Evolutionary conservation across 2,113 vertebrate species (phyloP).

Genomic region (Perognathus longimembris): DNA sequence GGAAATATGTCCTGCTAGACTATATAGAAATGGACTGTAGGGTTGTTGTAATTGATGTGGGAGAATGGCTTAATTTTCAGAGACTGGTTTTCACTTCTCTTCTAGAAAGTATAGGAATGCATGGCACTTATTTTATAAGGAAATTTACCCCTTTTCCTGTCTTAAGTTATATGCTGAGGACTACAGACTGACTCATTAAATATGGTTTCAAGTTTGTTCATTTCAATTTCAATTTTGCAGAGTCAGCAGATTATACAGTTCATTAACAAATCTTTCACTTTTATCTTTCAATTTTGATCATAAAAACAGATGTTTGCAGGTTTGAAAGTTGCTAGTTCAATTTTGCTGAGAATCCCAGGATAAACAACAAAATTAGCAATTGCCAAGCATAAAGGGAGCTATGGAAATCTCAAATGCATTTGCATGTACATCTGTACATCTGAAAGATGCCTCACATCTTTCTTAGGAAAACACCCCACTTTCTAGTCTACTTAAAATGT

Average conservation of each 20-base stretch:
- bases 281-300: slow-evolving; percentile 50
- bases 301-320: slow-evolving; percentile 55
- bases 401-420: not conserved
- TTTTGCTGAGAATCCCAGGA: not conserved
- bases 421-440: not conserved
- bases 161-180: slow-evolving; percentile 24
- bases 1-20: not conserved
- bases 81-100: not conserved
- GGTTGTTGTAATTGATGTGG: not conserved
- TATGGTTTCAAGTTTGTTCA: slow-evolving; percentile 48
- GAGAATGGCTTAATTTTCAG: not conserved
- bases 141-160: slow-evolving; percentile 26
- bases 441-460: not conserved
- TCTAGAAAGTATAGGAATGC: not conserved
- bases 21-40: not conserved
- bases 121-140: not conserved
- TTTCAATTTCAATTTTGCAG: slow-evolving; percentile 55
- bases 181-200: not conserved
- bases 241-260: slow-evolving; percentile 36
- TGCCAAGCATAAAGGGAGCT: not conserved
- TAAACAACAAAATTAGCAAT: slow-evolving; percentile 44
- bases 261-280: slow-evolving; percentile 47
- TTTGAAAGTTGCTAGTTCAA: slow-evolving; percentile 56
- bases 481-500: not conserved
- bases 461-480: slow-evolving; percentile 40